Percentiles rank a stretch among this genome's conserved stretches.
These are phyloP conservation scores for Gymnoscelis rufifasciata DNA, from an alignment of 2,888 invertebrate species.

Conservation along the genomic window DNA sequence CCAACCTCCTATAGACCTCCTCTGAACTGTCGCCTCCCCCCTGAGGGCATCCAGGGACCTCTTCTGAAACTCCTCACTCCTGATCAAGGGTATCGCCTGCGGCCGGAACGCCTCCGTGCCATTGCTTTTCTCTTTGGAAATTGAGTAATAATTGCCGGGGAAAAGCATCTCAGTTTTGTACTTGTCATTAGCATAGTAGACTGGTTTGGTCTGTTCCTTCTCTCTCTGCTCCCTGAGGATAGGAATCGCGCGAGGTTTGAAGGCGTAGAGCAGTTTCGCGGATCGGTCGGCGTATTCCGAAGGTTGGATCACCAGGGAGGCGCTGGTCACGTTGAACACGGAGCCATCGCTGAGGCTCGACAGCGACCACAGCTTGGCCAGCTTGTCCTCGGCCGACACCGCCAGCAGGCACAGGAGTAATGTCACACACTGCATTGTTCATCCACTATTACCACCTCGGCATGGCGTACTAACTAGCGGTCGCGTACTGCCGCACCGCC, in stretches of 20 bases:
- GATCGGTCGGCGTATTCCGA: slow-evolving; percentile 43
- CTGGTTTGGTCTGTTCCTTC: slow-evolving; percentile 47
- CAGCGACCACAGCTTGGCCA: slow-evolving; percentile 61
- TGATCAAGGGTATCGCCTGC: slow-evolving; percentile 61
- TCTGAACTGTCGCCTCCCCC: slow-evolving; percentile 51
- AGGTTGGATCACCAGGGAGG: slow-evolving; percentile 57
- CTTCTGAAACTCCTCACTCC: slow-evolving; percentile 51
- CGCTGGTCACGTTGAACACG: slow-evolving; percentile 61
- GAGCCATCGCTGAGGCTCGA: slow-evolving; percentile 55
- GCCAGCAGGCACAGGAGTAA: slow-evolving; percentile 53
- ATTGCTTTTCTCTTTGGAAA: slow-evolving; percentile 71
- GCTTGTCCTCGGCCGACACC: slow-evolving; percentile 45
- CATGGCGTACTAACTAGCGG: slow-evolving; percentile 70
- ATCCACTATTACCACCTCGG: slow-evolving; percentile 36
- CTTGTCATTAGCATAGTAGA: slow-evolving; percentile 55
- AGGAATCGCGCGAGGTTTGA: slow-evolving; percentile 62
- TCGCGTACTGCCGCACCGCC: slow-evolving; percentile 73
- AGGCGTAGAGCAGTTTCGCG: slow-evolving; percentile 48
- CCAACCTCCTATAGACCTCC: slow-evolving; percentile 70
- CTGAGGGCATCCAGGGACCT: slow-evolving; percentile 57
- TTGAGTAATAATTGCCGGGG: slow-evolving; percentile 72
- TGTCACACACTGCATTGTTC: slow-evolving; percentile 48
- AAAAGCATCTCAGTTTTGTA: slow-evolving; percentile 63
- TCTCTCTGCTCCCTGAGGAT: slow-evolving; percentile 44
- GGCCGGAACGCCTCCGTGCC: slow-evolving; percentile 46